Evolutionary conservation across 1,140 invertebrate genomes (phyloP).

Genomic region (Procambarus clarkii): DNA sequence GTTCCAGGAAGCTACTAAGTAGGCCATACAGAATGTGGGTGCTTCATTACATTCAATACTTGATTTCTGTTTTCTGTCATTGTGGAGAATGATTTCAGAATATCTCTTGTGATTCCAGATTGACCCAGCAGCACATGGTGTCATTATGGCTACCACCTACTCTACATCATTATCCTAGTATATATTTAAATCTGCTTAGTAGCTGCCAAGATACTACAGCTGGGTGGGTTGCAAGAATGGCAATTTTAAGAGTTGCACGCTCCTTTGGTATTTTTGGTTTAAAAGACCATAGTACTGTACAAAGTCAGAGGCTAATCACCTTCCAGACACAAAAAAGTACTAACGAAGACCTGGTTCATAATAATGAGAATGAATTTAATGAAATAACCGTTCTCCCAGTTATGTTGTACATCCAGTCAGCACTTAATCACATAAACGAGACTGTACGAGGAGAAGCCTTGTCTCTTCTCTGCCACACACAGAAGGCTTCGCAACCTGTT

Average conservation of each 20-base stretch:
- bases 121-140: constrained; percentile 27
- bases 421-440: constrained; percentile 43
- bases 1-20: too few relatives aligned
- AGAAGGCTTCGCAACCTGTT: constrained; percentile 53
- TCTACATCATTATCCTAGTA: constrained; percentile 17
- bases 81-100: too few relatives aligned
- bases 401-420: background rate
- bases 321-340: background rate
- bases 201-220: background rate
- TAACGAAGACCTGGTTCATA: background rate
- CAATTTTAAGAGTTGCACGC: constrained; percentile 41
- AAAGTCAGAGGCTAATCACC: background rate
- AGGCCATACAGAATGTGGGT: too few relatives aligned
- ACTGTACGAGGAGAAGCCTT: constrained; percentile 46
- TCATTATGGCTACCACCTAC: constrained; percentile 50
- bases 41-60: too few relatives aligned
- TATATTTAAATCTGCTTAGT: constrained; percentile 19
- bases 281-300: background rate
- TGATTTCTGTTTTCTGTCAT: too few relatives aligned
- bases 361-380: background rate
- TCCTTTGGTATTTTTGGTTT: background rate
- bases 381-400: background rate
- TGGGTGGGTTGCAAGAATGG: constrained; percentile 54
- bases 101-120: constrained; percentile 3
- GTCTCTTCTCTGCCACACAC: constrained; percentile 44